Conservation (phyloP, 2,888 invertebrate genomes). For the Metopia argyrocephala region DNA sequence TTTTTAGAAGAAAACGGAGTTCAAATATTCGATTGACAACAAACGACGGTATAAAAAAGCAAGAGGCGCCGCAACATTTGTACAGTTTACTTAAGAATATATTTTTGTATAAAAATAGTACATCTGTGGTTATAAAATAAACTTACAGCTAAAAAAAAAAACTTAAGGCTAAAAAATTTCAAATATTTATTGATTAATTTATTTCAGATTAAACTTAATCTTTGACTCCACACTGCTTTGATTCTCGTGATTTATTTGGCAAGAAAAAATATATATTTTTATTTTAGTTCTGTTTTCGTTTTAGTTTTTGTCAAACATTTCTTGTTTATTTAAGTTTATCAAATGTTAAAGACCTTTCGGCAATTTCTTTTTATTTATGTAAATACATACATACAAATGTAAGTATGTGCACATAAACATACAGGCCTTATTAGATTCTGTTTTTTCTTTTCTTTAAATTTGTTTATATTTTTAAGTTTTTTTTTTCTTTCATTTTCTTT, state of each 20-base stretch:
- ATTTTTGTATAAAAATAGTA: too few relatives aligned
- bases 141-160: too few relatives aligned
- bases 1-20: too few relatives aligned
- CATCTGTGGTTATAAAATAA: too few relatives aligned
- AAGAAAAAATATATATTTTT: not conserved
- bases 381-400: too few relatives aligned
- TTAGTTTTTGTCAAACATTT: conserved; percentile 25
- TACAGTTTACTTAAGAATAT: too few relatives aligned
- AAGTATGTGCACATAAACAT: too few relatives aligned
- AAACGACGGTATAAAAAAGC: too few relatives aligned
- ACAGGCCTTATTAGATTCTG: too few relatives aligned
- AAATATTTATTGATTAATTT: not conserved
- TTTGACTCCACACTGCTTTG: not conserved
- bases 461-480: not conserved
- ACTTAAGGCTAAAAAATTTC: too few relatives aligned
- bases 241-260: conserved; percentile 42
- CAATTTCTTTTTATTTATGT: not conserved
- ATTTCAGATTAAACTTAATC: conserved; percentile 11
- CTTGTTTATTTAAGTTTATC: conserved; percentile 21
- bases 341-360: conserved; percentile 35
- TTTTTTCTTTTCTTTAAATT: conserved; percentile 3
- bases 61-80: too few relatives aligned
- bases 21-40: too few relatives aligned
- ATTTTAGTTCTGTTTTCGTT: not conserved
- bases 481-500: conserved; percentile 27